These are phyloP conservation scores for Octodon degus DNA, from an alignment of 2,113 vertebrate species.

Conservation along the genomic window DNA sequence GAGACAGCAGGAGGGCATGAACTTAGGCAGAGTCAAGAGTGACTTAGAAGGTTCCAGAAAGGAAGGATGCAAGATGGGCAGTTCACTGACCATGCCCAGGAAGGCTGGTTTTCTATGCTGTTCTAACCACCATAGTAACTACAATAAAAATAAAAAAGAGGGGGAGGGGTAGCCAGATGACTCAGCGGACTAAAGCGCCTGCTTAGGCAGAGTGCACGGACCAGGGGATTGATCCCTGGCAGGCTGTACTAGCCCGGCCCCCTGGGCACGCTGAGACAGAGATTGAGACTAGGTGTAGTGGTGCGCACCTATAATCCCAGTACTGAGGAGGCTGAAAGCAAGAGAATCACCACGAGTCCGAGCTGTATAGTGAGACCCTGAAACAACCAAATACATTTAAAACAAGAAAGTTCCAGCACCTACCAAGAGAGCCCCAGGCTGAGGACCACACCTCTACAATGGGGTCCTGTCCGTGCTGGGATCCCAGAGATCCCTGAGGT, in stretches of 20 bases:
- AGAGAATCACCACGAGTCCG: no score
- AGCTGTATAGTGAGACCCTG: no score
- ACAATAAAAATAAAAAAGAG: no score
- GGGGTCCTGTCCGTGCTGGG: background rate
- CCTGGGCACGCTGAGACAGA: no score
- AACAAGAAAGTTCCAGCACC: background rate
- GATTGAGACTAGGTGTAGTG: no score
- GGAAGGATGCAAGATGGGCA: background rate
- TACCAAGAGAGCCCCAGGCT: background rate
- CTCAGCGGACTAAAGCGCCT: no score
- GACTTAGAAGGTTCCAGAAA: background rate
- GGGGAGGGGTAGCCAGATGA: accelerated
- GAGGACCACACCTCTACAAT: background rate
- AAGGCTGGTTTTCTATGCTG: background rate
- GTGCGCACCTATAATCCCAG: no score
- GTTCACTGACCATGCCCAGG: background rate
- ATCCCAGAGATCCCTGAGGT: background rate
- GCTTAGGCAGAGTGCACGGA: no score
- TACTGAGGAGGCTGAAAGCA: no score
- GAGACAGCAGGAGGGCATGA: background rate
- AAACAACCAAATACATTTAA: no score
- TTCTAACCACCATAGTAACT: background rate
- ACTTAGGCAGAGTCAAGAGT: background rate
- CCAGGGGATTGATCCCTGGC: no score
- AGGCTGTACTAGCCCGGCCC: no score